Percentiles rank a stretch among this genome's conserved stretches.
These are phyloP conservation scores for Heliangelus exortis DNA, from an alignment of 2,797 vertebrate genomes.

Conservation along the genomic window DNA sequence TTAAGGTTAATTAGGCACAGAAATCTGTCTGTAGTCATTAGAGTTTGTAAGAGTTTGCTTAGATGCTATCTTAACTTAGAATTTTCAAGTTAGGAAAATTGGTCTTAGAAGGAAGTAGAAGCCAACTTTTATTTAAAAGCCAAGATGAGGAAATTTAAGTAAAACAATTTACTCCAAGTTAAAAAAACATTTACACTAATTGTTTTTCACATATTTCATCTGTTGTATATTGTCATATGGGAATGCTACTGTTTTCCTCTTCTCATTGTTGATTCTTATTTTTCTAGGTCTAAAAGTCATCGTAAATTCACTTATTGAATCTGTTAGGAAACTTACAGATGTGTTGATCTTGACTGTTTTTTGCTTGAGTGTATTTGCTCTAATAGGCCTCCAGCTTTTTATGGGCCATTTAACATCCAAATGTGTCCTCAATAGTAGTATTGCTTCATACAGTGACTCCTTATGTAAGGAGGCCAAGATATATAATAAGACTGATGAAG, in stretches of 20 bases:
- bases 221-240: not conserved
- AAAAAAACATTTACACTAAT: not conserved
- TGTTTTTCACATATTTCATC: not conserved
- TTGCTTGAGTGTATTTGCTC: conserved; percentile 94
- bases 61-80: not conserved
- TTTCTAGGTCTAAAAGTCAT: conserved; percentile 91
- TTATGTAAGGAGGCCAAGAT: conserved; percentile 17
- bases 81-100: not conserved
- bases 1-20: not conserved
- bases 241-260: not conserved
- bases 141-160: not conserved
- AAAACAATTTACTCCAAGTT: not conserved
- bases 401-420: conserved; percentile 70
- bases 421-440: conserved; percentile 26
- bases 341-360: conserved; percentile 95
- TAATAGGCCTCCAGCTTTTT: conserved; percentile 84
- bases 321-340: conserved; percentile 91
- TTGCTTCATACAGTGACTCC: not conserved
- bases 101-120: not conserved
- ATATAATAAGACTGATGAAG: not conserved
- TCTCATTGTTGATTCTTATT: conserved; percentile 4
- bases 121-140: not conserved
- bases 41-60: not conserved
- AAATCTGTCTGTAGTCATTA: not conserved
- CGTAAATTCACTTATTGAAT: conserved; percentile 93